Base-by-base conservation (phyloP, 2,888 invertebrate genomes). In the Synanthedon andrenaeformis region DNA sequence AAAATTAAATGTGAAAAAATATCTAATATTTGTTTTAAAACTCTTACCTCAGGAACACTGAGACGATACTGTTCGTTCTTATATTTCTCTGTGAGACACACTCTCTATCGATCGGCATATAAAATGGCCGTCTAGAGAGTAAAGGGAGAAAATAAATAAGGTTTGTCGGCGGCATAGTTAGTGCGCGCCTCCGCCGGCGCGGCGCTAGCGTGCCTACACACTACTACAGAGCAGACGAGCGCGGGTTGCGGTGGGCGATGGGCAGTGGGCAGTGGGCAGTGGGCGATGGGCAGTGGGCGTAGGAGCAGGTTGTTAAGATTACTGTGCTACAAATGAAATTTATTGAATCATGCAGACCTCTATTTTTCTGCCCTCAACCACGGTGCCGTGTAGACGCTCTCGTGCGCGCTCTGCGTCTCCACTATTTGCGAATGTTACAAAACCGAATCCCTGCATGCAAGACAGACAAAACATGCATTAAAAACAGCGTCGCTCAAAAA, bases 341-440 rank as follows among this genome's bases (percentile, higher is more conserved):
- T 89, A 90, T 90, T 90, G 88, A 90, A 86, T 92, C 95, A 96
- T 95, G 95, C 95, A 96, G 95, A 98, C 98, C 97, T 99, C 99
- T 94, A 99, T 98, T 94, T 99, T 99, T 93, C 99, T 95, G 93
- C 99, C 99, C 95, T 99, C 99, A 94, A 99, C 98, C 95, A 98
- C 97, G 92, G 98, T 97, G 94, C 98, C 98, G 94, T 99, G 98
- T 92, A 99, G 96, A 94, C 98, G 97, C 94, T 98, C 98, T 93
- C 99, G 97, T 95, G 99, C 99, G 93, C 96, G 95, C 94, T 99
- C 99, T 91, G 99, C 99, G 93, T 99, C 99, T 92, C 95, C 95
- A 93, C 97, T 97, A 95, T 96, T 97, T 94, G 98, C 98, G 96
- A 99, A 99, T 94, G 99, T 99, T 94, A 99, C 99, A 96, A 99